Percentiles rank a stretch among this genome's conserved stretches.
phyloP scores from a whole-genome alignment of 1,140 invertebrate species.

The Lasioglossum baleicum region DNA sequence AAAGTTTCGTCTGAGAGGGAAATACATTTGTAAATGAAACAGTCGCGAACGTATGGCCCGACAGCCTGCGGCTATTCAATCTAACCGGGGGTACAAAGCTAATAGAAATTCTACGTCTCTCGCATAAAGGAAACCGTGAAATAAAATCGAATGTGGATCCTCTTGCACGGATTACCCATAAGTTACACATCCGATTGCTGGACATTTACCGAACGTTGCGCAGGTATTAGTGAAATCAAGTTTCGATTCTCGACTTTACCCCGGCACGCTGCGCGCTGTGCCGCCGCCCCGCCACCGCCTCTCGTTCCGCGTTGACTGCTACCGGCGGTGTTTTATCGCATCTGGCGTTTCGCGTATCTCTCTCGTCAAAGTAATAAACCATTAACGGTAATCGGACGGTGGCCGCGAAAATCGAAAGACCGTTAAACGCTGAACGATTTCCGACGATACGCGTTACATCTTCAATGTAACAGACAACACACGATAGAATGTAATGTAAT shows the following conservation, averaged over 20 bases:
- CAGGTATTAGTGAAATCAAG: slow-evolving; percentile 53
- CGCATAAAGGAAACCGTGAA: slow-evolving; percentile 70
- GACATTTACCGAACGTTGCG: slow-evolving; percentile 27
- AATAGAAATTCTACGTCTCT: slow-evolving; percentile 70
- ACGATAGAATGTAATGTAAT: too few species aligned
- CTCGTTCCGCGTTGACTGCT: too few species aligned
- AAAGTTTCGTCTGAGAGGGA: slow-evolving; percentile 77
- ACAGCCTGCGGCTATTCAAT: slow-evolving; percentile 68
- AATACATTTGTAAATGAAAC: slow-evolving; percentile 79
- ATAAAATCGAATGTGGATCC: slow-evolving; percentile 71
- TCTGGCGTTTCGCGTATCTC: neutral
- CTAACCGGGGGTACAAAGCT: slow-evolving; percentile 67
- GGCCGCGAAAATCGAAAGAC: neutral
- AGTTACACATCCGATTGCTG: slow-evolving; percentile 50
- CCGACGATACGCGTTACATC: neutral
- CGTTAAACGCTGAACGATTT: neutral
- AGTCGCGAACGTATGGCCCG: slow-evolving; percentile 70
- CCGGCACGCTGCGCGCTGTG: too few species aligned
- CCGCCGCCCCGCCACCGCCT: neutral
- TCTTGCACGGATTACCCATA: slow-evolving; percentile 67
- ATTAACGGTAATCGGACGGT: neutral
- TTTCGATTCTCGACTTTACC: slow-evolving; percentile 16
- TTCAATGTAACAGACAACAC: too few species aligned
- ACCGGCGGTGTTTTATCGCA: neutral
- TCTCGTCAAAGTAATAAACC: neutral